Evolutionary conservation across 2,888 invertebrate species (phyloP).

Genomic region (Diloba caeruleocephala): DNA sequence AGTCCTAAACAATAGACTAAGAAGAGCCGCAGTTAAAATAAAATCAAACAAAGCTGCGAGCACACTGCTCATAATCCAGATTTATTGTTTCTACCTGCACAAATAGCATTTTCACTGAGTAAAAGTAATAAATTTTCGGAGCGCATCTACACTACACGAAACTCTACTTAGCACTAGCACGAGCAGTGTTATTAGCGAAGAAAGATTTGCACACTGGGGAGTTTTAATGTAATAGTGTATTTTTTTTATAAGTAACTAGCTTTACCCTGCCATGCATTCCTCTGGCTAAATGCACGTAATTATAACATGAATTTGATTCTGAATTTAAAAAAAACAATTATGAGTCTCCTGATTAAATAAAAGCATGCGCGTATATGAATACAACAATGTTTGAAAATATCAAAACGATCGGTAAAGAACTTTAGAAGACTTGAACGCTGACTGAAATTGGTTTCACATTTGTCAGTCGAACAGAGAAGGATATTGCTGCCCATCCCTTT

Average conservation of each 20-base stretch:
- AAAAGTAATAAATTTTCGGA: conserved; percentile 34
- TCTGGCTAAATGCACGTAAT: no score
- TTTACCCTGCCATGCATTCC: background rate
- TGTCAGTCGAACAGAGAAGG: no score
- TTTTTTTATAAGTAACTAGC: background rate
- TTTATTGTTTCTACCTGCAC: conserved; percentile 35
- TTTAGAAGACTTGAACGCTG: no score
- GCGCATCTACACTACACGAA: conserved; percentile 44
- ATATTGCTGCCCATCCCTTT: no score
- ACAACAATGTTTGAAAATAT: no score
- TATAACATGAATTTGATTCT: no score
- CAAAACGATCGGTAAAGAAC: no score
- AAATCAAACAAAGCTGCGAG: conserved; percentile 2
- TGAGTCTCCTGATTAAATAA: no score
- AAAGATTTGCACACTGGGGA: conserved; percentile 27
- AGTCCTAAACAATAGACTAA: no score
- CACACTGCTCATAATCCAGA: conserved; percentile 27
- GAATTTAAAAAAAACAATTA: no score
- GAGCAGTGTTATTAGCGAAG: conserved; percentile 15
- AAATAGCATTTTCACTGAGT: conserved; percentile 27
- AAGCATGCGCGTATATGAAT: no score
- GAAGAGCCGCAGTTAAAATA: conserved; percentile 11
- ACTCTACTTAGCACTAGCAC: conserved; percentile 42
- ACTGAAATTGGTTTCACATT: no score
- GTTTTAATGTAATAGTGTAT: conserved; percentile 6